These are phyloP conservation scores for Eilema griseolum DNA, from an alignment of 2,888 invertebrate species.

Conservation along the genomic window DNA sequence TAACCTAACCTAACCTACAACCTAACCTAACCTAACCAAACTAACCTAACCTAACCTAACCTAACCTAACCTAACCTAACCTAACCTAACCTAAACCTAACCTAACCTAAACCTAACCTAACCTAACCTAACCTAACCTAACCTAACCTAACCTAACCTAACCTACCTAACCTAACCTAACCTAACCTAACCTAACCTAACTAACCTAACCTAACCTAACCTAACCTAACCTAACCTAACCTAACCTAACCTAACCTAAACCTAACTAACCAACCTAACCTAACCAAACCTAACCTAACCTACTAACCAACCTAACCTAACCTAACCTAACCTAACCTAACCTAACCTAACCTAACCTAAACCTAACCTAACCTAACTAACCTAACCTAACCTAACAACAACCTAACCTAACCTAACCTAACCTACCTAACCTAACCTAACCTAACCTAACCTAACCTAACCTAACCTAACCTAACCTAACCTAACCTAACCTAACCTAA, in stretches of 20 bases:
- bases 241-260: constrained; percentile 16
- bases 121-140: constrained; percentile 20
- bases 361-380: constrained; percentile 21
- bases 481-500: constrained; percentile 16
- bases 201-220: constrained; percentile 13
- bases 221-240: constrained; percentile 13
- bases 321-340: constrained; percentile 28
- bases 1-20: constrained; percentile 14
- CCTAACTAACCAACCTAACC: too few species aligned
- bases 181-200: neutral
- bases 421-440: too few species aligned
- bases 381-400: too few species aligned
- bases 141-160: too few species aligned
- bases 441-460: constrained; percentile 20
- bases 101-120: constrained; percentile 17
- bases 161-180: neutral
- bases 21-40: neutral
- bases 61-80: constrained; percentile 9
- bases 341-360: constrained; percentile 28
- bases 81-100: constrained; percentile 14
- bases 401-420: constrained; percentile 30
- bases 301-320: constrained; percentile 9
- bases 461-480: constrained; percentile 23
- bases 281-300: neutral
- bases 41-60: constrained; percentile 17